Evolutionary conservation across 2,888 invertebrate species (phyloP).

Genomic region (Acrobasis repandana): DNA sequence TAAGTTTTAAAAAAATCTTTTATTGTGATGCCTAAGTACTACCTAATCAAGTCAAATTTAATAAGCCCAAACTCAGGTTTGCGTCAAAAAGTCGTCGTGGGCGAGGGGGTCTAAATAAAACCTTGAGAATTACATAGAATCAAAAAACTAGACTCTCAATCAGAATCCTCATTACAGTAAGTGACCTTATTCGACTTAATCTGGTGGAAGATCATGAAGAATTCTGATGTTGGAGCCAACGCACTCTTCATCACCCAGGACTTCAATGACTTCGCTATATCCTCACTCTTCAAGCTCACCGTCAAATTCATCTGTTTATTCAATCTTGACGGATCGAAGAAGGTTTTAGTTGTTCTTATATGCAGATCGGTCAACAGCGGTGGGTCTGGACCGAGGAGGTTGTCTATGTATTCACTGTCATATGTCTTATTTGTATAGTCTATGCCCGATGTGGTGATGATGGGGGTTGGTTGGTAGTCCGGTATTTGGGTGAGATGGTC

Average conservation of each 20-base stretch:
- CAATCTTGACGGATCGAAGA: slow-evolving; percentile 48
- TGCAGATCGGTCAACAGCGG: slow-evolving; percentile 57
- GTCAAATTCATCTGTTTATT: slow-evolving; percentile 54
- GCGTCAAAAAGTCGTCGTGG: no score
- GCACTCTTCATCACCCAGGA: slow-evolving; percentile 53
- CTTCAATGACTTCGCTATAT: slow-evolving; percentile 55
- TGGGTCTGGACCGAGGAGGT: slow-evolving; percentile 59
- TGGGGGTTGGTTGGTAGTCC: slow-evolving; percentile 51
- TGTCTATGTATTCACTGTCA: slow-evolving; percentile 53
- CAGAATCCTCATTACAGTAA: slow-evolving; percentile 41
- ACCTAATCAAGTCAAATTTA: no score
- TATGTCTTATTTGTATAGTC: slow-evolving; percentile 61
- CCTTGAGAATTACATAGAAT: no score
- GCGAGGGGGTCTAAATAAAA: no score
- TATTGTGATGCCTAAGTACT: no score
- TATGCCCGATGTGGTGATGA: slow-evolving; percentile 51
- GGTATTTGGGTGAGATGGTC: slow-evolving; percentile 49
- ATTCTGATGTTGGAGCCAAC: slow-evolving; percentile 53
- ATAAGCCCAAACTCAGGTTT: no score
- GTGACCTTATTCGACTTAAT: slow-evolving; percentile 56
- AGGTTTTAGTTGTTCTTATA: slow-evolving; percentile 44
- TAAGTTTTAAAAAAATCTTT: no score
- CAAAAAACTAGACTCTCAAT: slow-evolving; percentile 28
- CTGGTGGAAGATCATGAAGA: slow-evolving; percentile 56
- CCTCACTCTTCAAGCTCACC: slow-evolving; percentile 49